phyloP scores from a whole-genome alignment of 2,797 vertebrate species.

The Diglossa cyanea region DNA sequence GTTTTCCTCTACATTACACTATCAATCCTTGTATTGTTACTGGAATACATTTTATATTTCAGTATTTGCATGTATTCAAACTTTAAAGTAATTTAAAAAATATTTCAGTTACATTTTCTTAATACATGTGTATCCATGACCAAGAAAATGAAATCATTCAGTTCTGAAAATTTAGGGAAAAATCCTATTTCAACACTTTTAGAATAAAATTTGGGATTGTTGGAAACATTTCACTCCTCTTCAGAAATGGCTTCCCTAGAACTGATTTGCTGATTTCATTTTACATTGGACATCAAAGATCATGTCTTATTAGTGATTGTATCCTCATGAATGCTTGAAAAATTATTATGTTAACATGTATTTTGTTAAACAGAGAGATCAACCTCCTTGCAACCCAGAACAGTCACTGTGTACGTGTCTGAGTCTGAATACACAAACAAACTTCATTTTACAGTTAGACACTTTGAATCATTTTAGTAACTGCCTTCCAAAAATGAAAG shows the following conservation, averaged over 20 bases:
- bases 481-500: background rate
- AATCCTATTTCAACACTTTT: background rate
- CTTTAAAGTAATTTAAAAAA: background rate
- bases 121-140: background rate
- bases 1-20: background rate
- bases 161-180: background rate
- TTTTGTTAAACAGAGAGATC: constrained; percentile 37
- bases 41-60: background rate
- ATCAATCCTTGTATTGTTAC: background rate
- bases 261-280: background rate
- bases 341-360: constrained; percentile 42
- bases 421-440: background rate
- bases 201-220: background rate
- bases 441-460: background rate
- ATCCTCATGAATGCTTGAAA: constrained; percentile 28
- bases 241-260: background rate
- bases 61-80: background rate
- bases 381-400: constrained; percentile 16
- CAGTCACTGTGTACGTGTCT: background rate
- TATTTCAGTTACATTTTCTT: background rate
- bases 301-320: background rate
- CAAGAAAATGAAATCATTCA: background rate
- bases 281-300: background rate
- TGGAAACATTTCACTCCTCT: background rate
- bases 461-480: background rate